Evolutionary conservation across 2,888 invertebrate species (phyloP), one percentile per base, ranked within the genome.

Genomic region (Xestobium rufovillosum): DNA sequence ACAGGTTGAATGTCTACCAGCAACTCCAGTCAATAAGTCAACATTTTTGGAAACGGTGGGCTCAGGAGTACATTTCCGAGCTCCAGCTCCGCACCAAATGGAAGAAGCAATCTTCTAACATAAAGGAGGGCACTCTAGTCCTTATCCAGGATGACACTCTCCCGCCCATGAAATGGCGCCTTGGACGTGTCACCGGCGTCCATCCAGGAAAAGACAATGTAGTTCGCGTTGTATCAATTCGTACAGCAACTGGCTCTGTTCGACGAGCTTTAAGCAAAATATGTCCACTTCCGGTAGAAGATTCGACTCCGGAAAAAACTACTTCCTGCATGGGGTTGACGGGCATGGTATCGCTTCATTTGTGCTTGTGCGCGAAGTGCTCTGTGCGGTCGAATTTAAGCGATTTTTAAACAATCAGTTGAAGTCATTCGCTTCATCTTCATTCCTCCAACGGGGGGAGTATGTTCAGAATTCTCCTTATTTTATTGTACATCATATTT

Each of bases 51-150:
- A 48, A 33, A 36, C 34, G 31, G n/a, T 49, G 42, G 51, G 32
- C 28, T 4, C 23, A 26, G 9, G 51, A 53, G n/a, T 55, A 52
- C 9, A 23, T 55, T 1, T 29, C 45, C 3, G 31, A 31, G 12
- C 43, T 51, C 1, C 48, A 51, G 28, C 39, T 41, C 3, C 17
- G 45, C 1, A 34, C 41, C 1, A 49, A 50, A 17, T 49, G 48
- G 51, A 34, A 34, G 26, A n/a, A n/a, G n/a, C 10, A 27, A 3
- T 31, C 4, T 9, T n/a, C 12, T 12, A 32, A n/a, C 8, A 16
- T 32, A 3, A 26, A 17, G n/a, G 10, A 9, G n/a, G 34, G 29
- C n/a, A 31, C 34, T n/a, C 14, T 45, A 6, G 43, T 45, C 2
- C 1, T 39, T 4, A 26, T 39, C 3, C 42, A 45, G 25, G 38